phyloP scores from a whole-genome alignment of 1,140 invertebrate species.

The Ephestia elutella region DNA sequence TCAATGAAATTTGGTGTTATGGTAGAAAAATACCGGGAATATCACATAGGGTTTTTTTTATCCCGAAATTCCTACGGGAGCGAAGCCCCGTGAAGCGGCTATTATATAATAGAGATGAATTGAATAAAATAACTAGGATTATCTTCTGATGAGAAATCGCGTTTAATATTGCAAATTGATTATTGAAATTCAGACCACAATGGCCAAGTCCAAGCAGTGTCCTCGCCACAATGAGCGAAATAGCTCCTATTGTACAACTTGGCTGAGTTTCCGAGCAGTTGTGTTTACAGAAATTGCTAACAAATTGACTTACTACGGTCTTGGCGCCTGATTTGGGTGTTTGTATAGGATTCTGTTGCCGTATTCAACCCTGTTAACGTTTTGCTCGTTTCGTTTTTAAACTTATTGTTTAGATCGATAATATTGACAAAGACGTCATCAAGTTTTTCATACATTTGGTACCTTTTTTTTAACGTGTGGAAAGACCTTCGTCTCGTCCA shows the following conservation, averaged over 20 bases:
- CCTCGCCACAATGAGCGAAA: neutral
- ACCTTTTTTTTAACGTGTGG: too few species aligned
- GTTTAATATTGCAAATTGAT: neutral
- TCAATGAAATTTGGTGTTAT: too few species aligned
- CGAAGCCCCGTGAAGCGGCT: too few species aligned
- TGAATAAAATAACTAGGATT: neutral
- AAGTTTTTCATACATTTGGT: too few species aligned
- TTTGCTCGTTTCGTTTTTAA: neutral
- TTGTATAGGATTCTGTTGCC: neutral
- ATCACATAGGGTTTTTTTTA: too few species aligned
- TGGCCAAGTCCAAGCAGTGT: neutral
- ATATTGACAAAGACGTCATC: too few species aligned
- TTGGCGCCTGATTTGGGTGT: constrained; percentile 3
- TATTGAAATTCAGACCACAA: neutral
- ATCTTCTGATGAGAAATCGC: neutral
- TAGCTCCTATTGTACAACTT: constrained; percentile 3
- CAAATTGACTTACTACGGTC: constrained; percentile 10
- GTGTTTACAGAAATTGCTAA: constrained; percentile 10
- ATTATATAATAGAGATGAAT: too few species aligned
- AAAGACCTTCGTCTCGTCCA: too few species aligned
- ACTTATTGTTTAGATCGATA: too few species aligned
- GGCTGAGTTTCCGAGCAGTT: neutral
- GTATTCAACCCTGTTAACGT: neutral
- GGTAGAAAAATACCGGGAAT: too few species aligned
- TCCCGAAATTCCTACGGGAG: too few species aligned